Percentiles rank a stretch among this genome's conserved stretches.
phyloP scores from a whole-genome alignment of 2,888 invertebrate species.

The Cecidostiba fungosa region DNA sequence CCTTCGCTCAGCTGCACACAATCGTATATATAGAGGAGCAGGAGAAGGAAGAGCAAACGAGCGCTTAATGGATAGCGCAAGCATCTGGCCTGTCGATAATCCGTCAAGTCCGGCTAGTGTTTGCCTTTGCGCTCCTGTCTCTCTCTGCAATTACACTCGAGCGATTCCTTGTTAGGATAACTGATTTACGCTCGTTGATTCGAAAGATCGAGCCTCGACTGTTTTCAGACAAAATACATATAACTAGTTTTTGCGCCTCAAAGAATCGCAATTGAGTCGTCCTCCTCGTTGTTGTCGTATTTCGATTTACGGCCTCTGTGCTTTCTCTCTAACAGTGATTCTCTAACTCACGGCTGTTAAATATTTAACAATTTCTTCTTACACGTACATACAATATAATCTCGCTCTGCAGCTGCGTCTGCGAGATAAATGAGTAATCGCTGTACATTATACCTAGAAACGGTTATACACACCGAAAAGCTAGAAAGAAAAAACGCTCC shows the following conservation, averaged over 20 bases:
- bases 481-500: neutral
- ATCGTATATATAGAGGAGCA: neutral
- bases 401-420: neutral
- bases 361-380: neutral
- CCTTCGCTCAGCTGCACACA: neutral
- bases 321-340: neutral
- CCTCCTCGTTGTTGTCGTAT: too few relatives aligned
- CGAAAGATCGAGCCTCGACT: neutral
- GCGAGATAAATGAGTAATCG: too few relatives aligned
- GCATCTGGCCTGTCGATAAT: slow-evolving; percentile 43
- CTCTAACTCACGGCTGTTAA: neutral
- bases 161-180: slow-evolving; percentile 58
- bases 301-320: neutral
- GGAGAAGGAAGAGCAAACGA: slow-evolving; percentile 44
- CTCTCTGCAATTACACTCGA: slow-evolving; percentile 53
- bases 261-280: slow-evolving; percentile 7
- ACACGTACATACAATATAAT: neutral
- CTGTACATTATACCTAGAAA: neutral
- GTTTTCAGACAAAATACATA: slow-evolving; percentile 44
- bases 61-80: slow-evolving; percentile 55
- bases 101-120: slow-evolving; percentile 38
- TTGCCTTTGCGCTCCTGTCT: slow-evolving; percentile 16
- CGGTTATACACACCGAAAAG: neutral
- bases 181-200: slow-evolving; percentile 58
- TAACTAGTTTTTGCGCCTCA: neutral